Base-by-base conservation (phyloP, 1,140 invertebrate genomes). In the Wiebesia pumilae region DNA sequence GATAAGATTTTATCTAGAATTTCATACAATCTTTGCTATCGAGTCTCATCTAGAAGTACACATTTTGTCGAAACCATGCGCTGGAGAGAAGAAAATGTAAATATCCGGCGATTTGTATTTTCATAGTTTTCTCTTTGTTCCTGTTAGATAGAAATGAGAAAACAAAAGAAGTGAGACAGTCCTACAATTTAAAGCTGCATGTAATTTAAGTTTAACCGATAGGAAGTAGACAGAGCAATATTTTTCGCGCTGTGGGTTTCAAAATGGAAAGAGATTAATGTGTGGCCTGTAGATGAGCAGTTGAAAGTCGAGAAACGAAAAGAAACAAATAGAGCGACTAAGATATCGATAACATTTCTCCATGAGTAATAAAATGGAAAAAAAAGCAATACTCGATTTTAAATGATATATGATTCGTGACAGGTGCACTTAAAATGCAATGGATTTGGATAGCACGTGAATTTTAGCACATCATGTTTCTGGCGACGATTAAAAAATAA, bases 381-480 rank as follows among this genome's bases (percentile, higher is more conserved):
- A 54, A n/a, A n/a, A n/a, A n/a, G n/a, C 35, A 71, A 38, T 71
- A 38, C 69, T 71, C 35, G n/a, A 38, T 38, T 19, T 71, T 38
- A 71, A 71, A 71, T 71, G 19, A 71, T 38, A 71, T 71, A 71
- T 21, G 33, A 71, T 71, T 71, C 69, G 69, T 24, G 33, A 38
- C 69, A 71, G 16, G 33, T 71, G 33, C 33, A 38, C 40, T 71
- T 21, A 0, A 19, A 71, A 71, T 21, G 16, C 2, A 7, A 24
- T 71, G 69, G 30, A 35, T 71, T 38, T 16, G 3, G 3, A 21
- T 38, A 71, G 19, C 16, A 30, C 1, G 69, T 38, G 19, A 71
- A 71, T 38, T 71, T 71, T 14, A 38, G 0, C 35, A 40, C 6
- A 0, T 38, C 33, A 71, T 71, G 21, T 33, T 30, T 14, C 65